A percentile compares a stretch with the other conserved stretches of the same genome.
Evolutionary conservation across 2,888 invertebrate genomes (phyloP).

Genomic region (Coleophora deauratella): DNA sequence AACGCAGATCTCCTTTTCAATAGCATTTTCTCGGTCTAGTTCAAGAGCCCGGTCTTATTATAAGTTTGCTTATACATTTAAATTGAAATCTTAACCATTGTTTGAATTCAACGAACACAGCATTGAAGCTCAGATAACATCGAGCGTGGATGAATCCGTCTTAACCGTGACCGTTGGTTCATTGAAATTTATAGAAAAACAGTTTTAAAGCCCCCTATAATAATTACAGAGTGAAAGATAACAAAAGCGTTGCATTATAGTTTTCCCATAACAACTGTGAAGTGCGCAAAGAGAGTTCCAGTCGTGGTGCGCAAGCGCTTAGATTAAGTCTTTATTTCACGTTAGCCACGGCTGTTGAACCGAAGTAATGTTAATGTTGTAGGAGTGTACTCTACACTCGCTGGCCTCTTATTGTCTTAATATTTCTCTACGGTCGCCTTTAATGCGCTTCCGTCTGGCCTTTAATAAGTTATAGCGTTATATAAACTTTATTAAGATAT

Average conservation of each 20-base stretch:
- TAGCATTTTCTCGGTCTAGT: too few species aligned
- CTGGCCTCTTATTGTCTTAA: constrained; percentile 30
- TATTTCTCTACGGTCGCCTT: constrained; percentile 23
- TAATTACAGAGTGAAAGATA: too few species aligned
- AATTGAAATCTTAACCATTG: too few species aligned
- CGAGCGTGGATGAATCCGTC: neutral
- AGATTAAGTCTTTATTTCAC: constrained; percentile 29
- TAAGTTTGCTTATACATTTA: too few species aligned
- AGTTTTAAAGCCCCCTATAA: too few species aligned
- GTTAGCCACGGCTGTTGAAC: constrained; percentile 31
- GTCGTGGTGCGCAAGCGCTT: constrained; percentile 3
- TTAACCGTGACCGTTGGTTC: too few species aligned
- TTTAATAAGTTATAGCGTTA: neutral
- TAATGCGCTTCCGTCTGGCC: neutral
- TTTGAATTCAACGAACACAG: too few species aligned
- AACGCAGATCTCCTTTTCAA: too few species aligned
- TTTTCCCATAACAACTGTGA: neutral
- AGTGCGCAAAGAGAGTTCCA: neutral
- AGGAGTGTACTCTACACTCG: constrained; percentile 18
- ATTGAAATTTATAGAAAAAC: too few species aligned
- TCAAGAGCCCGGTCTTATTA: too few species aligned
- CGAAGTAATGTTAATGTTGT: constrained; percentile 26
- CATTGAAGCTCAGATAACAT: neutral
- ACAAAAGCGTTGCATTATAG: neutral
- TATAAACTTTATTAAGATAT: neutral